Conservation (phyloP, 2,888 invertebrate genomes). For the Cordilura impudica region DNA sequence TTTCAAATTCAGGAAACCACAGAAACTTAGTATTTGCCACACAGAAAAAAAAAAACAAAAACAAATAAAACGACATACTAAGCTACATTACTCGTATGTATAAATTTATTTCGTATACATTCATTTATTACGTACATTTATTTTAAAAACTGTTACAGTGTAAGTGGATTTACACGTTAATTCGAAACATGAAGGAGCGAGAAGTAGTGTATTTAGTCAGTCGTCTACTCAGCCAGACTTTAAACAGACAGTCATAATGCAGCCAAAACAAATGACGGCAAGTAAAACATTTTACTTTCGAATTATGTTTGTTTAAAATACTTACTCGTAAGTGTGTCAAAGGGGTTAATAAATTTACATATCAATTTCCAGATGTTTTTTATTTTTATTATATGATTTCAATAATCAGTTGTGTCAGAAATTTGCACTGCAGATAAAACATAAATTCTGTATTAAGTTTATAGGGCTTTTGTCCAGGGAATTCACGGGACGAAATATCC, state of each 20-base stretch:
- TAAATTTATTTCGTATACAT: conserved; percentile 24
- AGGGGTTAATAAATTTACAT: conserved; percentile 50
- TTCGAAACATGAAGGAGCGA: not conserved
- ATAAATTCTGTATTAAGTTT: too few species aligned
- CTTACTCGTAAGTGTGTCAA: conserved; percentile 41
- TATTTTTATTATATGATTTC: not conserved
- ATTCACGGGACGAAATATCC: too few species aligned
- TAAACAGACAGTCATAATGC: conserved; percentile 24
- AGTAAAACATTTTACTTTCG: conserved; percentile 40
- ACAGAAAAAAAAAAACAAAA: not conserved
- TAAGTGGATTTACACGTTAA: not conserved
- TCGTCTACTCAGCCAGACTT: conserved; percentile 1
- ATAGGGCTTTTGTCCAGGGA: too few species aligned
- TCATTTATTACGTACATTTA: too few species aligned
- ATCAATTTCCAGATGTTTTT: conserved; percentile 27
- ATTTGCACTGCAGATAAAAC: too few species aligned
- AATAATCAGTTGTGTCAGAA: conserved; percentile 20
- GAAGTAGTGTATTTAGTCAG: not conserved
- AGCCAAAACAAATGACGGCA: conserved; percentile 4
- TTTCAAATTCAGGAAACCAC: conserved; percentile 54
- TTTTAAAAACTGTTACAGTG: too few species aligned
- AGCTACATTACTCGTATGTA: too few species aligned
- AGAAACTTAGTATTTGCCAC: conserved; percentile 18
- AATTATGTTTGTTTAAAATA: conserved; percentile 35
- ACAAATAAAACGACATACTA: conserved; percentile 20